Evolutionary conservation across 1,140 invertebrate genomes (phyloP).

Genomic region (Ceratitis capitata): DNA sequence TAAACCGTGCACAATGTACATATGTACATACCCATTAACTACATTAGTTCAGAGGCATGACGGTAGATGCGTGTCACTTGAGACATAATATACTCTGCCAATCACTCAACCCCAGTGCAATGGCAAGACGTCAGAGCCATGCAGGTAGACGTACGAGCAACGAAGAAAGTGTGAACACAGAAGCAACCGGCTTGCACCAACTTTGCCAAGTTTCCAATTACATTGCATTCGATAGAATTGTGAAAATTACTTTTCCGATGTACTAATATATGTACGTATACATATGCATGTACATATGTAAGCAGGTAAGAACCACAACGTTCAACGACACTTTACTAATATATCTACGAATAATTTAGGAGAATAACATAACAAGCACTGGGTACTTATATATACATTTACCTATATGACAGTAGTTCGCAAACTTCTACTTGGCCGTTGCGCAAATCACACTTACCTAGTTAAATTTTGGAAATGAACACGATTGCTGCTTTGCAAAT

Average conservation of each 20-base stretch:
- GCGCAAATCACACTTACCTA: background rate
- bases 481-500: background rate
- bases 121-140: background rate
- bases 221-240: background rate
- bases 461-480: conserved; percentile 9
- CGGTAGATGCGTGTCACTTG: background rate
- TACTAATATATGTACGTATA: background rate
- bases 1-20: no score
- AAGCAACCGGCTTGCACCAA: background rate
- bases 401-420: background rate
- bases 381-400: background rate
- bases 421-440: background rate
- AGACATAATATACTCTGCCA: no score
- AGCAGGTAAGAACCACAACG: background rate
- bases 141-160: background rate
- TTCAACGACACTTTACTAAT: background rate
- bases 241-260: no score
- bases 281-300: background rate
- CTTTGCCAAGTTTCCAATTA: background rate
- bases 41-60: background rate
- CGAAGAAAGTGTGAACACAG: background rate
- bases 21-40: background rate
- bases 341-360: background rate
- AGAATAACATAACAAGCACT: background rate
- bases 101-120: background rate